A percentile compares a stretch with the other conserved stretches of the same genome.
Evolutionary conservation across 2,888 invertebrate genomes (phyloP).

Genomic region (Tinea pellionella): DNA sequence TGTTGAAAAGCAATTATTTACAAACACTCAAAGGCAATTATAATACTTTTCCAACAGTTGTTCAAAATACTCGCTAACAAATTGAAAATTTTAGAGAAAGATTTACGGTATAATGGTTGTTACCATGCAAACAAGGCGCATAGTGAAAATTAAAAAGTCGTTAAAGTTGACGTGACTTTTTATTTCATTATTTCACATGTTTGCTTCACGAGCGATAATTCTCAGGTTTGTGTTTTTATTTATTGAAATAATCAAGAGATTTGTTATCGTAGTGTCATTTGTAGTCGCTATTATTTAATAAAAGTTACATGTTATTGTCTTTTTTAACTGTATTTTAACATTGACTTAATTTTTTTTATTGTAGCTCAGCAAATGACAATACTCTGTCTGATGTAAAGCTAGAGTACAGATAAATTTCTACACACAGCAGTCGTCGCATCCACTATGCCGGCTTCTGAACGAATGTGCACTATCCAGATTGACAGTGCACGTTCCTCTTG

Average conservation of each 20-base stretch:
- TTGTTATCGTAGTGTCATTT: background rate
- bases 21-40: too few species aligned
- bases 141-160: conserved; percentile 12
- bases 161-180: conserved; percentile 13
- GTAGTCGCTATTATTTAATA: background rate
- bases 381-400: too few species aligned
- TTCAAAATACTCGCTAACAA: background rate
- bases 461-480: too few species aligned
- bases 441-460: too few species aligned
- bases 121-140: conserved; percentile 12
- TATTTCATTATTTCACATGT: conserved; percentile 7
- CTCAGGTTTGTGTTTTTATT: background rate
- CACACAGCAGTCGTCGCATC: too few species aligned
- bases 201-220: conserved; percentile 6
- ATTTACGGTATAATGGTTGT: background rate
- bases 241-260: background rate
- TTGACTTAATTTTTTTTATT: too few species aligned
- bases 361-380: too few species aligned
- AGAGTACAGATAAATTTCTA: too few species aligned
- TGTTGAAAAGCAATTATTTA: too few species aligned
- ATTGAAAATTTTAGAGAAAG: background rate
- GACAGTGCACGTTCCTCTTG: too few species aligned
- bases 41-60: background rate
- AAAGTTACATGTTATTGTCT: background rate
- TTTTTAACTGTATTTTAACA: too few species aligned